phyloP scores from a whole-genome alignment of 1,140 invertebrate species.

The Bicyclus anynana region DNA sequence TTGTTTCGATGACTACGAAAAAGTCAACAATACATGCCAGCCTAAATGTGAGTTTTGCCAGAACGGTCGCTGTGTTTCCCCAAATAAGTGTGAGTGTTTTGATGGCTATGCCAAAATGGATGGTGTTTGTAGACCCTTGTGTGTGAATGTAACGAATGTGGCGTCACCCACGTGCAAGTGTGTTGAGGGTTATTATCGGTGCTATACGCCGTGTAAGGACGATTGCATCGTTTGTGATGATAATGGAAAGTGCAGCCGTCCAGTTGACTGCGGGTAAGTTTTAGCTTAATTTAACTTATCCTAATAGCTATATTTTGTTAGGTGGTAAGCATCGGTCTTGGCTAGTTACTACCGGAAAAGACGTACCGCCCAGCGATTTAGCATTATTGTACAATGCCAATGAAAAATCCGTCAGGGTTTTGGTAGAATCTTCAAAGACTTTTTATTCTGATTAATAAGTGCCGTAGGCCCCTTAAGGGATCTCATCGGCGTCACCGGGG shows the following conservation, averaged over 20 bases:
- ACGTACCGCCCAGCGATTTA: too few species aligned
- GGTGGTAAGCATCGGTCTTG: too few species aligned
- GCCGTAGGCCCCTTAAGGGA: too few species aligned
- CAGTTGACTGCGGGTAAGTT: slow-evolving; percentile 9
- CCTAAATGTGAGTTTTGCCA: slow-evolving; percentile 69
- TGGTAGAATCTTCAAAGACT: too few species aligned
- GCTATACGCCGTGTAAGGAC: slow-evolving; percentile 23
- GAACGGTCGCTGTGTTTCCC: slow-evolving; percentile 47
- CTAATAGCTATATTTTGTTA: too few species aligned
- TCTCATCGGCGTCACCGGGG: too few species aligned
- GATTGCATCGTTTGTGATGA: slow-evolving; percentile 24
- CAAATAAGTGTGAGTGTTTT: slow-evolving; percentile 27
- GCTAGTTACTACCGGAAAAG: too few species aligned
- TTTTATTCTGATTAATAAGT: too few species aligned
- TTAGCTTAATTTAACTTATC: neutral
- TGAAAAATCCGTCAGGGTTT: too few species aligned
- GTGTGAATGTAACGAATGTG: slow-evolving; percentile 25
- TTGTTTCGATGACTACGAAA: slow-evolving; percentile 32
- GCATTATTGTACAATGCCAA: too few species aligned
- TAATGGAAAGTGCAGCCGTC: slow-evolving; percentile 23
- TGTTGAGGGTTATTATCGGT: neutral
- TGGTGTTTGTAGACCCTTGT: slow-evolving; percentile 9
- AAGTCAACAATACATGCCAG: slow-evolving; percentile 40
- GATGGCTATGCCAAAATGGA: slow-evolving; percentile 18
- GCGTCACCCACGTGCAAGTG: slow-evolving; percentile 9